A percentile compares a stretch with the other conserved stretches of the same genome.
These are phyloP conservation scores for Thunnus thynnus DNA, from an alignment of 2,113 vertebrate genomes.

Conservation along the genomic window DNA sequence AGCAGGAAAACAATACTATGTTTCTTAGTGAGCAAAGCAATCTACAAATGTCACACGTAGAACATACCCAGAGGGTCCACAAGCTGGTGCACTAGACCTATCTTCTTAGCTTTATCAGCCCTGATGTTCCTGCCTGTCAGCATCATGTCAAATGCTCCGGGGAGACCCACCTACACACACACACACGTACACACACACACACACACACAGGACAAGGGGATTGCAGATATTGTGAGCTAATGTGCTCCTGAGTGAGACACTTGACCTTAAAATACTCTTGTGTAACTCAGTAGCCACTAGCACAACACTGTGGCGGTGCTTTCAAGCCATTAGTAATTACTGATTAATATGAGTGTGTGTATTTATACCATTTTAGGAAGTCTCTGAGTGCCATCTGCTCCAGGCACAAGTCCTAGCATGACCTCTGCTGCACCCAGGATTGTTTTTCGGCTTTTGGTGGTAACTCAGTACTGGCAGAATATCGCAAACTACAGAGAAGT, in stretches of 20 bases:
- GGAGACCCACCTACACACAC: slow-evolving; percentile 86
- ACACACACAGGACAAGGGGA: slow-evolving; percentile 22
- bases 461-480: slow-evolving; percentile 90
- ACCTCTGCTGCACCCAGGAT: slow-evolving; percentile 88
- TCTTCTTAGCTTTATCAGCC: slow-evolving; percentile 89
- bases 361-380: slow-evolving; percentile 90
- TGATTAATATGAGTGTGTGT: slow-evolving; percentile 56
- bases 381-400: slow-evolving; percentile 91
- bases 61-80: slow-evolving; percentile 91
- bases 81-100: slow-evolving; percentile 90
- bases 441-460: slow-evolving; percentile 90
- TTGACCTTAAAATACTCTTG: slow-evolving; percentile 67
- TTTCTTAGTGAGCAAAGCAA: neutral
- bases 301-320: slow-evolving; percentile 31
- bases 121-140: slow-evolving; percentile 91
- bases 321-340: slow-evolving; percentile 18
- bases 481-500: slow-evolving; percentile 84
- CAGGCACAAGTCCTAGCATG: slow-evolving; percentile 89
- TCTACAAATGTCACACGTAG: slow-evolving; percentile 34
- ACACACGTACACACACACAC: slow-evolving; percentile 11
- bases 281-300: slow-evolving; percentile 47
- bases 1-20: neutral
- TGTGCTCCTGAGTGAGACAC: slow-evolving; percentile 35
- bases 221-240: slow-evolving; percentile 13
- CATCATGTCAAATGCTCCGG: slow-evolving; percentile 91